Evolutionary conservation across 2,888 invertebrate genomes (phyloP), one percentile per base, ranked within the genome.

Genomic region (Pheosia tremula): DNA sequence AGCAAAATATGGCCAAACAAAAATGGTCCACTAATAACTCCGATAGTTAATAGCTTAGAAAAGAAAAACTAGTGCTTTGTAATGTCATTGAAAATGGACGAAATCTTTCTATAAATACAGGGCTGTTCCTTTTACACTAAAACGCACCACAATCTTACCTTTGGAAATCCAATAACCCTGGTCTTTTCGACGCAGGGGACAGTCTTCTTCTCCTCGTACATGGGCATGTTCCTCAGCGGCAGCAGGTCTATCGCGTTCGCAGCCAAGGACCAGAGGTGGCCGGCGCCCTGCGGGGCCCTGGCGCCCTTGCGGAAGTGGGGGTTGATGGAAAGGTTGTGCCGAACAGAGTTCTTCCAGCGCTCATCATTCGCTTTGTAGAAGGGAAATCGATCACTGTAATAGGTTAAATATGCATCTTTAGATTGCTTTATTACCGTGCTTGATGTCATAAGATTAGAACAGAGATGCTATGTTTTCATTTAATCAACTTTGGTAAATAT

Each of bases 291-390:
- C 0, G 97, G 95, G 0, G 98, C 97, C 76, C 98, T 96, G 11
- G 96, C 96, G 0, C 98, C 98, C 87, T 98, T 98, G 45, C 94
- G 95, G 85, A 98, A 98, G 88, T 98, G 98, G 0, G 98, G 98
- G 90, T 98, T 98, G 82, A 98, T 98, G 47, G 98, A 98, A 13
- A 98, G 92, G 86, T 98, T 98, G 88, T 98, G 98, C 71, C 98
- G 94, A 1, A 98, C 98, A 0, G 98, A 98, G 83, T 98, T 98
- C 90, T 98, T 98, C 98, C 98, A 98, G 78, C 98, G 95, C 83
- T 98, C 98, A 77, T 98, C 98, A 81, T 97, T 97, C 52, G 97
- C 97, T 84, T 97, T 97, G 93, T 97, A 98, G 86, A 96, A 98
- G 0, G 98, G 97, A 88, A 97, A 98, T 65, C 96, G 97, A 81